These are phyloP conservation scores for Mayetiola destructor DNA, from an alignment of 2,888 invertebrate species.

Conservation along the genomic window DNA sequence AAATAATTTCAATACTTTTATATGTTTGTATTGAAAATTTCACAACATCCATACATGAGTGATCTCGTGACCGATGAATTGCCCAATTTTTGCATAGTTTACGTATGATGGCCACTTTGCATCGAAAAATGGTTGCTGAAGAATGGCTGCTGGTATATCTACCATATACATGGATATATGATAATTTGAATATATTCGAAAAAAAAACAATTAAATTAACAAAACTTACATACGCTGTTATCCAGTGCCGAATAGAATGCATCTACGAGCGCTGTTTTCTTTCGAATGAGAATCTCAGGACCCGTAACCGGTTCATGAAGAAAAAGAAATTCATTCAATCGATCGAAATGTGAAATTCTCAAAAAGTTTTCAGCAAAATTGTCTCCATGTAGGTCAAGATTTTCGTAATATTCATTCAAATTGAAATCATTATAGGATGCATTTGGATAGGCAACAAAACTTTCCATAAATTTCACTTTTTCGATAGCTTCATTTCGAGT, in stretches of 20 bases:
- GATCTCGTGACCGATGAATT: too few species aligned
- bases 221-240: slow-evolving; percentile 43
- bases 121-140: too few species aligned
- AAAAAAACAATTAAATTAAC: not conserved
- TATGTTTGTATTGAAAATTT: too few species aligned
- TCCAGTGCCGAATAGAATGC: slow-evolving; percentile 40
- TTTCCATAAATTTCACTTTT: slow-evolving; percentile 56
- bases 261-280: slow-evolving; percentile 39
- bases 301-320: slow-evolving; percentile 37
- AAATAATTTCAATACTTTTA: too few species aligned
- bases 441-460: slow-evolving; percentile 74
- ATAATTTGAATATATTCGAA: not conserved
- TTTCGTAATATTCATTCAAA: slow-evolving; percentile 54
- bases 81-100: too few species aligned
- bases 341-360: slow-evolving; percentile 37
- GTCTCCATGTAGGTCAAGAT: slow-evolving; percentile 30
- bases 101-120: too few species aligned
- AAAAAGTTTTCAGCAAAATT: slow-evolving; percentile 37
- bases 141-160: too few species aligned
- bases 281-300: slow-evolving; percentile 42
- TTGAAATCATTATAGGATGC: slow-evolving; percentile 64
- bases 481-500: slow-evolving; percentile 56
- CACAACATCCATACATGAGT: too few species aligned
- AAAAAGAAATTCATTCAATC: slow-evolving; percentile 38
- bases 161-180: too few species aligned